These are phyloP conservation scores for Circaetus cinerascens DNA, from an alignment of 2,113 vertebrate genomes.

Conservation along the genomic window DNA sequence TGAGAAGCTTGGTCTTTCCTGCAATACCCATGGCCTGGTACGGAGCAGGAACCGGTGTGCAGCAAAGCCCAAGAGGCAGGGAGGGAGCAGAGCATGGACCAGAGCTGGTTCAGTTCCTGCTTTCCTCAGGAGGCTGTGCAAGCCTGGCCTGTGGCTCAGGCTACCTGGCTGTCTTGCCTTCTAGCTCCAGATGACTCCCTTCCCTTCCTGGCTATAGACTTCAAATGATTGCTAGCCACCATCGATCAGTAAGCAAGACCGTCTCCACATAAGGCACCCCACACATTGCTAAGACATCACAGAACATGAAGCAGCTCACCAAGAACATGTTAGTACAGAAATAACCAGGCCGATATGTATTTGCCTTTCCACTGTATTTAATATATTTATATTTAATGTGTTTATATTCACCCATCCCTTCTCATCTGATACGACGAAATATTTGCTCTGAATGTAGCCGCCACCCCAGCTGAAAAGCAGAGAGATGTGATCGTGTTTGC, in stretches of 20 bases:
- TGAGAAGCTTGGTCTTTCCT: neutral
- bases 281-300: neutral
- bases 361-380: neutral
- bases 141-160: neutral
- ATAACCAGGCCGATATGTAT: neutral
- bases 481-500: neutral
- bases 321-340: neutral
- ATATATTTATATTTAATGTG: neutral
- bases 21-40: neutral
- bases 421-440: neutral
- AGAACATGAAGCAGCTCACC: neutral
- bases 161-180: neutral
- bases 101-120: neutral
- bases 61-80: neutral
- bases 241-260: fast-evolving
- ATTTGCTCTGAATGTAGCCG: neutral
- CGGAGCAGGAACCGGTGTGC: neutral
- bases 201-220: neutral
- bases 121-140: neutral
- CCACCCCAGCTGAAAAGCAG: neutral
- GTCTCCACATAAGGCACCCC: neutral
- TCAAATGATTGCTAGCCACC: fast-evolving
- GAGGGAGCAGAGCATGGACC: neutral
- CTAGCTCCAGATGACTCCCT: neutral
- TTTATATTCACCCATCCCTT: neutral